These are phyloP conservation scores for Chelon auratus DNA, from an alignment of 2,797 vertebrate species.

Conservation along the genomic window DNA sequence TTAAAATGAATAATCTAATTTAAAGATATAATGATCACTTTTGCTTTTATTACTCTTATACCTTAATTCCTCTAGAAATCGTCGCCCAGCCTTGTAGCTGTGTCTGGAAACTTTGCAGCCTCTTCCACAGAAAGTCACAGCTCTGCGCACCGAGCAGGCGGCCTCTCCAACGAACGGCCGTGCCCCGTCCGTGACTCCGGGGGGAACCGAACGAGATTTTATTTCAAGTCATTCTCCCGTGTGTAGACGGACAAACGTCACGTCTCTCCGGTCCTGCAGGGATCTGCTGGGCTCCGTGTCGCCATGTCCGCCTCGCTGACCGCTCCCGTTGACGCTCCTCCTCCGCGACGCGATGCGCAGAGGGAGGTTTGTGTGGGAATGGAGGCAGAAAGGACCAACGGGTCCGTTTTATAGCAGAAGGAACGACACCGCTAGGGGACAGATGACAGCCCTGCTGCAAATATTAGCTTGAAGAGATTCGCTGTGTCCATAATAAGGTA, in stretches of 20 bases:
- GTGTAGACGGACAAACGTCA: not conserved
- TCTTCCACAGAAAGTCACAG: slow-evolving; percentile 2
- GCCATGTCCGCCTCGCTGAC: slow-evolving; percentile 24
- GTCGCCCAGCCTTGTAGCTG: not conserved
- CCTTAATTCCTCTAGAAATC: not conserved
- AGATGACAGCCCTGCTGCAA: not conserved
- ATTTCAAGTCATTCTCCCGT: not conserved
- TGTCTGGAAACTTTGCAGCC: slow-evolving; percentile 30
- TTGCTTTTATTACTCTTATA: not conserved
- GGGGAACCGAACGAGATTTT: not conserved
- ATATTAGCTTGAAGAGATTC: too few species aligned
- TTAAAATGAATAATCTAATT: not conserved
- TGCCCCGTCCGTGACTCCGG: too few species aligned
- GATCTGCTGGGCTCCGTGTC: not conserved
- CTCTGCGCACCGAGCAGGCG: slow-evolving; percentile 6
- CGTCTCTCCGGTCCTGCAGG: not conserved
- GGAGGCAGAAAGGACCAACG: slow-evolving; percentile 8
- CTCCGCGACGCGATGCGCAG: slow-evolving; percentile 22
- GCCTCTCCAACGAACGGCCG: not conserved
- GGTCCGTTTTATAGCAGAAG: not conserved
- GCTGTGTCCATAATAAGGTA: too few species aligned
- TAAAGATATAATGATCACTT: not conserved
- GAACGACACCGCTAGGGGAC: not conserved
- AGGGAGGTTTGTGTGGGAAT: slow-evolving; percentile 15
- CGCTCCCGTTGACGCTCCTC: slow-evolving; percentile 30